These are phyloP conservation scores for Drosophila differens DNA, from an alignment of 2,888 invertebrate genomes.

Conservation along the genomic window DNA sequence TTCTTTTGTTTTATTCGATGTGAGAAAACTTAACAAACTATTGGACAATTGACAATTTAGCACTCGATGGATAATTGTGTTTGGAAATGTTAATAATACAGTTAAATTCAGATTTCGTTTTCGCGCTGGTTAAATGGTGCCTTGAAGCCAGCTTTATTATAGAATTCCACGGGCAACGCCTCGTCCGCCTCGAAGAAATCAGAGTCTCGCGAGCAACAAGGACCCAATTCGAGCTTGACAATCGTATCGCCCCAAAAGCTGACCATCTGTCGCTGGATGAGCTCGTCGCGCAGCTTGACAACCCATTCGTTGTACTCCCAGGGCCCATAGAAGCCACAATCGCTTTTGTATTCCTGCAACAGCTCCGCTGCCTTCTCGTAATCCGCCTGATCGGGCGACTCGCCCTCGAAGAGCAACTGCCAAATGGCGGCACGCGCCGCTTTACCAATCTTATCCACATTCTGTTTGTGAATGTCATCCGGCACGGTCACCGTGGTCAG, in stretches of 20 bases:
- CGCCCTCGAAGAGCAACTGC: conserved; percentile 67
- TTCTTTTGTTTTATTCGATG: neutral
- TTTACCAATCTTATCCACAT: conserved; percentile 57
- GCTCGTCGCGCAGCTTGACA: conserved; percentile 73
- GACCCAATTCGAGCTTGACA: conserved; percentile 77
- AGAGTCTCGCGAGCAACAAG: conserved; percentile 79
- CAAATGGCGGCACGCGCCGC: conserved; percentile 61
- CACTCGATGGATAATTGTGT: neutral
- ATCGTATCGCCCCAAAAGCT: conserved; percentile 83
- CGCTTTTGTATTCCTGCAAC: conserved; percentile 83
- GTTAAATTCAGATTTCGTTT: neutral
- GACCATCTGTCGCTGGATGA: conserved; percentile 70
- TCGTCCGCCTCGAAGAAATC: conserved; percentile 79
- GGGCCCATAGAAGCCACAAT: conserved; percentile 75
- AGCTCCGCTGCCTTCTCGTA: conserved; percentile 60
- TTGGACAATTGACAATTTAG: neutral
- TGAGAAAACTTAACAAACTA: conserved; percentile 1
- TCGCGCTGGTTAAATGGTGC: conserved; percentile 58
- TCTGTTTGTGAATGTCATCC: conserved; percentile 59
- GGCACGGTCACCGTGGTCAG: conserved; percentile 50
- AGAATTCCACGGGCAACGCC: conserved; percentile 71
- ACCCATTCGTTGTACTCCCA: conserved; percentile 83
- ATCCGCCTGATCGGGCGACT: conserved; percentile 19
- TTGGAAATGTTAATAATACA: neutral
- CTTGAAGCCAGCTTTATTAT: conserved; percentile 64